phyloP scores from a whole-genome alignment of 2,113 vertebrate genomes.

The Ammospiza nelsoni region DNA sequence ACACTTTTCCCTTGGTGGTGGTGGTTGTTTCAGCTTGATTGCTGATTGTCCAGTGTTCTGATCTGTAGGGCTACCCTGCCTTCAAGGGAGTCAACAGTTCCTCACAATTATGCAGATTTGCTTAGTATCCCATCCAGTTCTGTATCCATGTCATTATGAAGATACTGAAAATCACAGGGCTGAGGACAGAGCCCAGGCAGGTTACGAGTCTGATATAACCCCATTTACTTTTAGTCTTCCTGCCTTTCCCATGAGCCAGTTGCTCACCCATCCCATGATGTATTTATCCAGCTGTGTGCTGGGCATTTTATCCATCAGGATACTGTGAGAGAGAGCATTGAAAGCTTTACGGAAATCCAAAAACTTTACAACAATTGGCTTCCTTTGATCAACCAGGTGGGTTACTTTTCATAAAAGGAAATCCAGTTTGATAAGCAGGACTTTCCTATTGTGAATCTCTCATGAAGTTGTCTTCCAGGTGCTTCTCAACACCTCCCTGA shows the following conservation, averaged over 20 bases:
- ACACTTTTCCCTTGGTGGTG: not conserved
- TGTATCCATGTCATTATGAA: not conserved
- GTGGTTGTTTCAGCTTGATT: not conserved
- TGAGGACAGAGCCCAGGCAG: not conserved
- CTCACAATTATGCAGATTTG: not conserved
- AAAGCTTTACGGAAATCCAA: not conserved
- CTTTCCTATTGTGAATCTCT: not conserved
- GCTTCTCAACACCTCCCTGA: not conserved
- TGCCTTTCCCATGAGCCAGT: rapidly evolving
- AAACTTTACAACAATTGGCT: not conserved
- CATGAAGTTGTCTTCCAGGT: rapidly evolving
- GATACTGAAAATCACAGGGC: not conserved
- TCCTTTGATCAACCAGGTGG: not conserved
- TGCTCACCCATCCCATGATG: not conserved
- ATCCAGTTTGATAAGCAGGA: not conserved
- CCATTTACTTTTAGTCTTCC: rapidly evolving
- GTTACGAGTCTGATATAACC: not conserved
- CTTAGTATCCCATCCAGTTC: not conserved
- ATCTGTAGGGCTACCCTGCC: not conserved
- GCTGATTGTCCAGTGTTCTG: not conserved
- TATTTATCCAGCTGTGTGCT: not conserved
- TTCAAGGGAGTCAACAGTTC: rapidly evolving
- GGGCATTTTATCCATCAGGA: not conserved
- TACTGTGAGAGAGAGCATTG: rapidly evolving
- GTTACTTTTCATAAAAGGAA: not conserved